Evolutionary conservation across 1,140 invertebrate genomes (phyloP), one percentile per base, ranked within the genome.

Genomic region (Adelges cooleyi): DNA sequence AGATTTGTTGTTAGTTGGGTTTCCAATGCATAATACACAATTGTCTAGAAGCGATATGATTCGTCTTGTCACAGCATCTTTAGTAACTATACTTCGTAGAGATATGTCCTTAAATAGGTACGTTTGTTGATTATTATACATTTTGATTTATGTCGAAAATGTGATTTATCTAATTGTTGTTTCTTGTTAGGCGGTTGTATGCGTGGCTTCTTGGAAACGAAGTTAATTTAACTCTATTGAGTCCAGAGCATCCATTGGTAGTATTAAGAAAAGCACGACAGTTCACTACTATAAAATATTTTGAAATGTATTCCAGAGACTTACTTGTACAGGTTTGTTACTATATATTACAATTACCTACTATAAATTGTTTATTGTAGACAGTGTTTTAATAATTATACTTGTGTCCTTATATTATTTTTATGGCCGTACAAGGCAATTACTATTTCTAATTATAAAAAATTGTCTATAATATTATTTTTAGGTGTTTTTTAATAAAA

Each of bases 91-190:
- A 67, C 76, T 96, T 11, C 75, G 92, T 48, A 79, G 93, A 68
- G 93, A 96, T 73, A 92, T 94, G 86, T 94, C 90, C 48, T 78
- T 96, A 15, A 96, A 95, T 74, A 81, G 86, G 81, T 83, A 76
- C 69, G 65, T 71, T 10, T 70, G n/a, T n/a, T n/a, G n/a, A n/a
- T n/a, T n/a, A n/a, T n/a, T n/a, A n/a, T n/a, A n/a, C n/a, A n/a
- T 65, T 59, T 67, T 68, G 11, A 65, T 38, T 59, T 50, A 42
- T 40, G 46, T 33, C 5, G 29, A 33, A 6, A 33, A 6, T 6
- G 29, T 33, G 11, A 33, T 33, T 33, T 33, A 33, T 33, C 11
- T 33, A 66, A 66, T 66, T 51, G n/a, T n/a, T 53, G 23, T 69
- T 46, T 66, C 54, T 69, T 73, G 73, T 66, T 69, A 84, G 89